These are phyloP conservation scores for Nesogale talazaci DNA, from an alignment of 2,113 vertebrate species.

Conservation along the genomic window DNA sequence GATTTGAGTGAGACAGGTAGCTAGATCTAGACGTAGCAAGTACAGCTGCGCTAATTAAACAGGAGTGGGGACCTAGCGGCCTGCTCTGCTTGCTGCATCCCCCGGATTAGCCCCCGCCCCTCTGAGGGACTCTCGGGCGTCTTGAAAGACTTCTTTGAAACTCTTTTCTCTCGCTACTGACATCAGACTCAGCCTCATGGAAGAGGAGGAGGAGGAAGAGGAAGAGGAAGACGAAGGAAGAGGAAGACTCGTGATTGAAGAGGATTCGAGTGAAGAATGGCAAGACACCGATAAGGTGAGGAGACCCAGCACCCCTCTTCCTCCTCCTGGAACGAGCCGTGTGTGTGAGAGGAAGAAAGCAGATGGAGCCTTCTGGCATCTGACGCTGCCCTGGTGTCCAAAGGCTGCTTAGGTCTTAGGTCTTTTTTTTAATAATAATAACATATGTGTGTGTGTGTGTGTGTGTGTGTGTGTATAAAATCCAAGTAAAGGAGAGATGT, in stretches of 20 bases:
- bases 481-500: neutral
- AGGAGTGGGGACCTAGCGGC: neutral
- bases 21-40: neutral
- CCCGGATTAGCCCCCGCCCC: no score
- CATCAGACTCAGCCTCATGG: slow-evolving; percentile 80
- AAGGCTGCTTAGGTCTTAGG: neutral
- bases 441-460: no score
- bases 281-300: slow-evolving; percentile 66
- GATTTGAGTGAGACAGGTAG: neutral
- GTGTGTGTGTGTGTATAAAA: no score
- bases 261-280: slow-evolving; percentile 56
- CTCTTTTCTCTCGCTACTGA: neutral
- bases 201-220: slow-evolving; percentile 77
- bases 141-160: neutral
- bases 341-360: neutral
- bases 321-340: neutral
- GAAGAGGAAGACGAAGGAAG: slow-evolving; percentile 74
- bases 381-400: neutral
- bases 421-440: neutral
- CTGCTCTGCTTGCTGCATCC: neutral
- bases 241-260: slow-evolving; percentile 43
- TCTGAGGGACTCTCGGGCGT: neutral
- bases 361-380: neutral
- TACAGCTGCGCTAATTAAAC: neutral
- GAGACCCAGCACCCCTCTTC: neutral